These are phyloP conservation scores for Drosophila falleni DNA, from an alignment of 2,888 invertebrate genomes.

Conservation along the genomic window DNA sequence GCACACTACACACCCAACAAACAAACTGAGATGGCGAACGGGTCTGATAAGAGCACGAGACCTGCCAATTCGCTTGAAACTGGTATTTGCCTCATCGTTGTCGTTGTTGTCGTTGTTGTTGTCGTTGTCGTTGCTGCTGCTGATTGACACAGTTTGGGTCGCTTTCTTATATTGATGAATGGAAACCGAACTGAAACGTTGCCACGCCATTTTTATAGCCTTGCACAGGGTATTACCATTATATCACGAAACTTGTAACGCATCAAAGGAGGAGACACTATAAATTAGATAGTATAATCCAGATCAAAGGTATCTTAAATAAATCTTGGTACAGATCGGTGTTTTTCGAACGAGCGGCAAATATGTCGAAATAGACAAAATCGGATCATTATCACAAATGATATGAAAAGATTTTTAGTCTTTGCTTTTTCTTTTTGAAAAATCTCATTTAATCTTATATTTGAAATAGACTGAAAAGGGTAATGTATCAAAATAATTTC, in stretches of 20 bases:
- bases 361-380: too few relatives aligned
- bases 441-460: too few relatives aligned
- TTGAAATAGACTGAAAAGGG: too few relatives aligned
- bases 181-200: conserved; percentile 66
- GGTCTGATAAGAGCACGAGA: conserved; percentile 70
- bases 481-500: too few relatives aligned
- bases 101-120: conserved; percentile 3
- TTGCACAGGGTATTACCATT: neutral
- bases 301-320: too few relatives aligned
- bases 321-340: too few relatives aligned
- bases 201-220: conserved; percentile 41
- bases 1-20: conserved; percentile 64
- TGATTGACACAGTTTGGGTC: conserved; percentile 65
- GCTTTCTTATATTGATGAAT: conserved; percentile 72
- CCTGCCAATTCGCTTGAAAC: conserved; percentile 79
- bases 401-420: too few relatives aligned
- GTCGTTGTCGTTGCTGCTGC: conserved; percentile 26
- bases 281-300: too few relatives aligned
- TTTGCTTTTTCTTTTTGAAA: too few relatives aligned
- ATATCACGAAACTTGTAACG: neutral
- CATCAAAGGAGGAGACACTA: neutral
- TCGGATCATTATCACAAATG: neutral
- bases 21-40: conserved; percentile 69
- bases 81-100: conserved; percentile 39
- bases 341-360: too few relatives aligned